Conservation (phyloP, 2,113 vertebrate species). For the Gopherus evgoodei region DNA sequence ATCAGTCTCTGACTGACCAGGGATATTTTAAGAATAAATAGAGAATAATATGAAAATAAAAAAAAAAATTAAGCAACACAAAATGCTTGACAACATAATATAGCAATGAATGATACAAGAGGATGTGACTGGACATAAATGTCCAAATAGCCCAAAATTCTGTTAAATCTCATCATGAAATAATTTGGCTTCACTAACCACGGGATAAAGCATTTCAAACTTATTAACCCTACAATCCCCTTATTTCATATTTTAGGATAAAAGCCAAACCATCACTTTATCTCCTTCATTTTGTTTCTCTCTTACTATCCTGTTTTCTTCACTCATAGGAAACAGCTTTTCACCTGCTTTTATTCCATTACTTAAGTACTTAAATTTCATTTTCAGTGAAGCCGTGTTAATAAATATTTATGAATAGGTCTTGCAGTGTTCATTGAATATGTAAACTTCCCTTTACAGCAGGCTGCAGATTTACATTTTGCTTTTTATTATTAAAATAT, state of each 20-base stretch:
- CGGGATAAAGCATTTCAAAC: not conserved
- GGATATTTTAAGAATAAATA: not conserved
- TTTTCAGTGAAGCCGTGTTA: slow-evolving; percentile 79
- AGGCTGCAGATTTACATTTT: slow-evolving; percentile 79
- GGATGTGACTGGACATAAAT: not conserved
- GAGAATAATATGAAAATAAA: not conserved
- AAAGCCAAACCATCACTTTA: slow-evolving; percentile 15
- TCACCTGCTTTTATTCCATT: slow-evolving; percentile 76
- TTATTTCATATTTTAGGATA: slow-evolving; percentile 6
- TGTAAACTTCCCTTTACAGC: slow-evolving; percentile 77
- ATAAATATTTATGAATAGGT: slow-evolving; percentile 85
- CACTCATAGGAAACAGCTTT: slow-evolving; percentile 65
- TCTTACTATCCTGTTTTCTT: slow-evolving; percentile 32
- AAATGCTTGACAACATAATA: not conserved
- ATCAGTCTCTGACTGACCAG: not conserved
- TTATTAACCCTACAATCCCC: slow-evolving; percentile 15
- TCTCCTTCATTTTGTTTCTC: slow-evolving; percentile 26
- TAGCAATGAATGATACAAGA: not conserved
- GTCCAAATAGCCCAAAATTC: not conserved
- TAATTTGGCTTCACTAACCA: not conserved
- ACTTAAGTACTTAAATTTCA: slow-evolving; percentile 82
- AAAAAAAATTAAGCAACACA: not conserved
- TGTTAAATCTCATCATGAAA: not conserved
- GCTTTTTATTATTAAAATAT: slow-evolving; percentile 78
- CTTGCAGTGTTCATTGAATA: slow-evolving; percentile 77